These are phyloP conservation scores for Pseudonaja textilis DNA, from an alignment of 2,113 vertebrate genomes.

Conservation along the genomic window DNA sequence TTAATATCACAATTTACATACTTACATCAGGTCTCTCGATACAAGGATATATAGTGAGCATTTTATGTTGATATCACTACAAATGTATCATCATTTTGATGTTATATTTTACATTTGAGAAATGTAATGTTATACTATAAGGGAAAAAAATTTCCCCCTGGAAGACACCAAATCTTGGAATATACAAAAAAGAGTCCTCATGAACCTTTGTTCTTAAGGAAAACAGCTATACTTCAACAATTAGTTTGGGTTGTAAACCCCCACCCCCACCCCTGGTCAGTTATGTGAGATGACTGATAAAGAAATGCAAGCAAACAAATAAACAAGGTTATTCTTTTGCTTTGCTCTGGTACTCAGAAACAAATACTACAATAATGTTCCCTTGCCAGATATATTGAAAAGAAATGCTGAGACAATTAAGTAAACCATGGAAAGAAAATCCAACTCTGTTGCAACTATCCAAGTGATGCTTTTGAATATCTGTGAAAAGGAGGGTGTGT, in stretches of 20 bases:
- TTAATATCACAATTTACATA: neutral
- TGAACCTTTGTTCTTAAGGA: neutral
- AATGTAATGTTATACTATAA: neutral
- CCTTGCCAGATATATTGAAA: neutral
- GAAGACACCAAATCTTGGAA: neutral
- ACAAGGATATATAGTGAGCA: neutral
- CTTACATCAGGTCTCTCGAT: neutral
- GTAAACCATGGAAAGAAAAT: neutral
- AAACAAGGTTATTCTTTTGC: neutral
- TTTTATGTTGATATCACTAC: neutral
- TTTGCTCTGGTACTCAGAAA: neutral
- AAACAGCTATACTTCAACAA: neutral
- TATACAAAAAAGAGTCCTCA: neutral
- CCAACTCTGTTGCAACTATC: neutral
- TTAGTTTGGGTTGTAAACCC: neutral
- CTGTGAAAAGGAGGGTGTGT: neutral
- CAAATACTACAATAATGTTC: neutral
- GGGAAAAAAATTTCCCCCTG: neutral
- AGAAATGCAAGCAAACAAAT: neutral
- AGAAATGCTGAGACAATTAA: neutral
- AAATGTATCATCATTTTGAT: neutral
- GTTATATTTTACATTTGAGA: neutral
- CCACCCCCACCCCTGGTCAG: neutral
- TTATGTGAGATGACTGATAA: neutral
- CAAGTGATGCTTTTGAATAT: neutral